phyloP scores from a whole-genome alignment of 2,888 invertebrate species.

The Dynastes tityus region DNA sequence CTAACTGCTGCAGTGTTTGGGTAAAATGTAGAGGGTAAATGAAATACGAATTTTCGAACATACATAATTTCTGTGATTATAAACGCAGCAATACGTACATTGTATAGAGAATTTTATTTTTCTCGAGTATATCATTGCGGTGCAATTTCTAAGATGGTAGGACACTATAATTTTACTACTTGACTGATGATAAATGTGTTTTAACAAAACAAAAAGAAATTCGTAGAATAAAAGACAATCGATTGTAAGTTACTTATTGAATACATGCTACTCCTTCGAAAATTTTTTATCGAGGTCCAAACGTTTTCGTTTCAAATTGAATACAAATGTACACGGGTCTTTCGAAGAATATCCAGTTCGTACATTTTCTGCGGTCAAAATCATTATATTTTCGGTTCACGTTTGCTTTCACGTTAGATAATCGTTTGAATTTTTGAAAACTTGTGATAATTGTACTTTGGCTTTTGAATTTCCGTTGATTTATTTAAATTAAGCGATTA shows the following conservation, averaged over 20 bases:
- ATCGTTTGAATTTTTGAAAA: conserved; percentile 42
- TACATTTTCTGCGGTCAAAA: conserved; percentile 48
- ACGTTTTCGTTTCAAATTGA: conserved; percentile 39
- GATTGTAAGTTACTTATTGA: conserved; percentile 52
- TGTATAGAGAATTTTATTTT: conserved; percentile 13
- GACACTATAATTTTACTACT: conserved; percentile 46
- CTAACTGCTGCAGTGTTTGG: too few relatives aligned
- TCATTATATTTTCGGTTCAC: conserved; percentile 26
- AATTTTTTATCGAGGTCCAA: conserved; percentile 42
- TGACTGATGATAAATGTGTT: conserved; percentile 18
- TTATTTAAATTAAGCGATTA: conserved; percentile 51
- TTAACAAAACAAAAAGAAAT: conserved; percentile 1
- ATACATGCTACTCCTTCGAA: conserved; percentile 36
- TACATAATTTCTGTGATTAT: conserved; percentile 36
- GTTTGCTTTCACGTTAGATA: conserved; percentile 17
- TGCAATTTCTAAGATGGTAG: conserved; percentile 42
- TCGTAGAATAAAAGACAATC: conserved; percentile 48
- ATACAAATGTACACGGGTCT: conserved; percentile 50
- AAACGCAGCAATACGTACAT: conserved; percentile 26
- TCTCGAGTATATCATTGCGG: conserved; percentile 5
- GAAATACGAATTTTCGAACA: not conserved
- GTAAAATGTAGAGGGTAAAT: not conserved
- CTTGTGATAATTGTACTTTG: conserved; percentile 52
- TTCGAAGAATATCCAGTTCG: conserved; percentile 48
- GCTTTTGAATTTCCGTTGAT: conserved; percentile 32